Percentiles rank a stretch among this genome's conserved stretches.
Conservation (phyloP, 2,113 vertebrate species). For the Chaetodon trifascialis region DNA sequence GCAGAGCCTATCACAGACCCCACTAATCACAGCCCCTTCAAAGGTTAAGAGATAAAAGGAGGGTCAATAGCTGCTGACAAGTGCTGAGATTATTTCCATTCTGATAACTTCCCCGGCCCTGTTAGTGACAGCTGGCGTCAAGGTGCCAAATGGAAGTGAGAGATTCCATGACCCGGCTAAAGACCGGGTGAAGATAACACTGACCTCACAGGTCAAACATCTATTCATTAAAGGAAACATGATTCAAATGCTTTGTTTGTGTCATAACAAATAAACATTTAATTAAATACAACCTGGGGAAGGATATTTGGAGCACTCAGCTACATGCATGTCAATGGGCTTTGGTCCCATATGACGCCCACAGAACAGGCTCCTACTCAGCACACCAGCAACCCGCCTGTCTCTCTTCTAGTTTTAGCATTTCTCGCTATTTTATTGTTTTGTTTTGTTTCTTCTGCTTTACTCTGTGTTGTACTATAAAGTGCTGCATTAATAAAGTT, state of each 20-base stretch:
- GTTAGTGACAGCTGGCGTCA: constrained; percentile 71
- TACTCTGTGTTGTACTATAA: background rate
- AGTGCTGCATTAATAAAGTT: background rate
- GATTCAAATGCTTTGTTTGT: constrained; percentile 48
- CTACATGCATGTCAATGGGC: background rate
- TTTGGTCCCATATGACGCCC: background rate
- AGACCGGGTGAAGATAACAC: constrained; percentile 61
- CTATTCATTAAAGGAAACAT: constrained; percentile 26
- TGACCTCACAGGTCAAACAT: constrained; percentile 40
- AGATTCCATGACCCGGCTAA: constrained; percentile 71
- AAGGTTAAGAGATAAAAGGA: constrained; percentile 78
- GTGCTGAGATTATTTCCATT: constrained; percentile 80
- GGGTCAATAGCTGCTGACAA: constrained; percentile 80
- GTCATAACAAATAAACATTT: constrained; percentile 21
- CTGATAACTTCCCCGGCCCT: constrained; percentile 58
- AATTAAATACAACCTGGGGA: background rate
- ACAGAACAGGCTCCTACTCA: background rate
- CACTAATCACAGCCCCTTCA: constrained; percentile 56
- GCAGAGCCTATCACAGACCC: constrained; percentile 7
- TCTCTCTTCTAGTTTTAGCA: background rate
- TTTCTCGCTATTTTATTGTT: background rate
- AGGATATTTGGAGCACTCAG: background rate
- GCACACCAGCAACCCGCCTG: background rate
- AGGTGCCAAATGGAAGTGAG: constrained; percentile 70
- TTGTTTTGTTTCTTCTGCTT: background rate